Percentiles rank a stretch among this genome's conserved stretches.
Evolutionary conservation across 2,888 invertebrate genomes (phyloP).

Genomic region (Philonicus albiceps): DNA sequence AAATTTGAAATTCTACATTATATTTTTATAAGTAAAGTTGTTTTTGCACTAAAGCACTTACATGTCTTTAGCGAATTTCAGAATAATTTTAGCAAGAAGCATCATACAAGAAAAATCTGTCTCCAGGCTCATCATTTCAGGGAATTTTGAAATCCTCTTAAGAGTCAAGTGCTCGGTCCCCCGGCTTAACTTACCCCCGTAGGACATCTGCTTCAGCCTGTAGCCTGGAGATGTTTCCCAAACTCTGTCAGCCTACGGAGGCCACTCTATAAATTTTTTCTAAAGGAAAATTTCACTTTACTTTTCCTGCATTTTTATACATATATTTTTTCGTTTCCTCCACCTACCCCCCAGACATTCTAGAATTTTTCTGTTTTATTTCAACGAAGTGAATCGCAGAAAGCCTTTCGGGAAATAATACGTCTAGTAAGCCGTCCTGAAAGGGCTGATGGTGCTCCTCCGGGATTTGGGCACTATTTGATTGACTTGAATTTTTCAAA

Average conservation of each 20-base stretch:
- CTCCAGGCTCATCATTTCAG: background rate
- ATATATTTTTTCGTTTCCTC: background rate
- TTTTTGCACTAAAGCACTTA: background rate
- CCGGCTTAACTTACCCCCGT: background rate
- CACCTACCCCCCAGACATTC: background rate
- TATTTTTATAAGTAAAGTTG: background rate
- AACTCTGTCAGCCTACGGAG: background rate
- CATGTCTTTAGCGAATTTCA: background rate
- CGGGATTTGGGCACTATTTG: background rate
- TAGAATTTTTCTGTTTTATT: background rate
- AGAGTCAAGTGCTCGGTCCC: background rate
- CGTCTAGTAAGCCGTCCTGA: background rate
- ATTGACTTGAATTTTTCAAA: conserved; percentile 13
- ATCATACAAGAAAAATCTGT: background rate
- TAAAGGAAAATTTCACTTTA: background rate
- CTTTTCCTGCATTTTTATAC: background rate
- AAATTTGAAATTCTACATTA: no score
- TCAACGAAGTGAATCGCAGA: background rate
- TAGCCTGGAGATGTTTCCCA: background rate
- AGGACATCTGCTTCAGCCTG: background rate
- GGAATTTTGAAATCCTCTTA: background rate
- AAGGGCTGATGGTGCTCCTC: background rate
- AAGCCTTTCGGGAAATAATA: background rate
- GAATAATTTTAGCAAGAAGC: background rate
- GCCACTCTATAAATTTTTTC: background rate